Conservation (phyloP, 2,888 invertebrate species). For the Eilema depressum region DNA sequence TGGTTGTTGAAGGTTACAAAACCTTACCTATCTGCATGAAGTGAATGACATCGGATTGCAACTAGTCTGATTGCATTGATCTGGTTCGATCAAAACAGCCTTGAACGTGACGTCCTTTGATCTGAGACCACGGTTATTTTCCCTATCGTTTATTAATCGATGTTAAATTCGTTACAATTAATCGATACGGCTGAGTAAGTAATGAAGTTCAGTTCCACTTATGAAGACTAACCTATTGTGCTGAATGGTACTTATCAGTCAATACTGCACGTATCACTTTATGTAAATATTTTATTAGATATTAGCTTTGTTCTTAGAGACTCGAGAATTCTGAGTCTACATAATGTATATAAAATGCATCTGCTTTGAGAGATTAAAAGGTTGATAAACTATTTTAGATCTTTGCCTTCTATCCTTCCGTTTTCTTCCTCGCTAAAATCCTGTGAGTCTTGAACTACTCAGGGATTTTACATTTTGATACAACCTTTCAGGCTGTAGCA, state of each 20-base stretch:
- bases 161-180: constrained; percentile 27
- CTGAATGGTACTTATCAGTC: constrained; percentile 17
- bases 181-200: neutral
- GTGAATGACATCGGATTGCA: neutral
- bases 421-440: neutral
- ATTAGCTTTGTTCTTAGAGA: neutral
- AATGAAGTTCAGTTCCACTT: constrained; percentile 25
- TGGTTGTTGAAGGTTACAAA: neutral
- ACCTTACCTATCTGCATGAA: neutral
- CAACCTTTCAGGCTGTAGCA: neutral
- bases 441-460: neutral
- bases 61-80: constrained; percentile 16
- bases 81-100: constrained; percentile 52
- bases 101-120: constrained; percentile 76
- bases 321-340: neutral
- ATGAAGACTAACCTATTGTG: constrained; percentile 40
- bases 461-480: neutral
- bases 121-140: constrained; percentile 62
- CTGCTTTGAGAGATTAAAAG: neutral
- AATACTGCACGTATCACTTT: constrained; percentile 32
- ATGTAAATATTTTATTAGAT: constrained; percentile 17
- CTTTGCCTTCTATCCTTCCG: neutral
- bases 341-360: neutral
- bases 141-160: constrained; percentile 43
- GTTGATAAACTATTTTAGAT: too few species aligned